Evolutionary conservation across 2,113 vertebrate species (phyloP), one percentile per base, ranked within the genome.

Genomic region (Chroicocephalus ridibundus): DNA sequence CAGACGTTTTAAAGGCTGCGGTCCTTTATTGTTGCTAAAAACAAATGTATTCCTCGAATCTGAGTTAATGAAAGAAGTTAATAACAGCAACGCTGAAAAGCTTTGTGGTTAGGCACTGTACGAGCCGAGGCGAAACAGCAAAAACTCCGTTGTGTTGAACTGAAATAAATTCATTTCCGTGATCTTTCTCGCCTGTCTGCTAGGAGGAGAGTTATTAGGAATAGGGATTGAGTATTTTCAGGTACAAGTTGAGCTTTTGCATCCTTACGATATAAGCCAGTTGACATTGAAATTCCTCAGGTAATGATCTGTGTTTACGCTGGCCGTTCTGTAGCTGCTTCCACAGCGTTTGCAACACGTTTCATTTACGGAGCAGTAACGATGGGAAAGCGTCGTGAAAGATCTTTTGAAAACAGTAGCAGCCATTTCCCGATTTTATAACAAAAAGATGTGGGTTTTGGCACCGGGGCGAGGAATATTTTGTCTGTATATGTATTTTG

Each of bases 41-140:
- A 95, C 90, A 90, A 97, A 96, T 97, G 55, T 96, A 95, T 98
- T 96, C 97, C 93, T 93, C 32, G 78, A 97, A 97, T 95, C 82
- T 93, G 94, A 97, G 96, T 98, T 98, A 98, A 97, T 98, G 97
- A 97, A 98, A 98, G 94, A 97, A 97, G 93, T 97, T 98, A 96
- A 96, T 97, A 98, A 96, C 83, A 88, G 80, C 90, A 68, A 11
- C 42, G 14, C 76, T 88, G 95, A 83, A 95, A 88, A 87, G 94
- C 95, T 96, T 95, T 96, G 93, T 95, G 95, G 90, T 96, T 88
- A 97, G 90, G 42, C 69, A 51, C 88, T 78, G 58, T 5, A 2
- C 61, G 87, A 77, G 72, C 64, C 27, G 32, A 86, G 92, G 70
- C n/a, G 62, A 81, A 92, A 11, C 32, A 51, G 66, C 65, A 78